Conservation (phyloP, 2,113 vertebrate genomes). For the Ophthalmolycus amberensis region DNA sequence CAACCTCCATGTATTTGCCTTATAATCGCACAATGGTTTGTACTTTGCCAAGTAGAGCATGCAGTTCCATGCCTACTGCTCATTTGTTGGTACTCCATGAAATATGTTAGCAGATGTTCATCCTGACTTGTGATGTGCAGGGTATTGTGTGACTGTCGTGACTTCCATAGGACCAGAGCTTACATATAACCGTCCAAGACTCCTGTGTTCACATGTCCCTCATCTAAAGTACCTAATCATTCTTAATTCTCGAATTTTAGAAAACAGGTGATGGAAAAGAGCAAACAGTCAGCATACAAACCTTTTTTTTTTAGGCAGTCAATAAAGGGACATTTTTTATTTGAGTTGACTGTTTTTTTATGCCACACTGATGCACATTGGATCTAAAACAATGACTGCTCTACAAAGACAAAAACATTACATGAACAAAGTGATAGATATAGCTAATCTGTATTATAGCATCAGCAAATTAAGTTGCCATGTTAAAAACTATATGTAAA, state of each 20-base stretch:
- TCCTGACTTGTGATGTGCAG: constrained; percentile 69
- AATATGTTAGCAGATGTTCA: constrained; percentile 61
- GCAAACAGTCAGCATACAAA: neutral
- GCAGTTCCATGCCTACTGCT: constrained; percentile 82
- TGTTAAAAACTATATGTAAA: no score
- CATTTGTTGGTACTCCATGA: constrained; percentile 72
- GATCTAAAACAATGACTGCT: constrained; percentile 25
- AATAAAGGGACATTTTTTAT: constrained; percentile 33
- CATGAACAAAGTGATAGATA: neutral
- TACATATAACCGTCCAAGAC: neutral
- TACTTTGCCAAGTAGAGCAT: constrained; percentile 86
- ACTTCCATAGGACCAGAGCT: constrained; percentile 36
- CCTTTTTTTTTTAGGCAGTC: neutral
- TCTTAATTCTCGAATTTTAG: neutral
- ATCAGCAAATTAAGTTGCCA: constrained; percentile 8
- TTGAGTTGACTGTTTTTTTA: constrained; percentile 15
- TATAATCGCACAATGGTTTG: constrained; percentile 93
- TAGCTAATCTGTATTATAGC: constrained; percentile 4
- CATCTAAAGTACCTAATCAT: neutral
- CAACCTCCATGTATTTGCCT: constrained; percentile 95
- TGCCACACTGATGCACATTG: constrained; percentile 26
- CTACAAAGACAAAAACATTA: constrained; percentile 3
- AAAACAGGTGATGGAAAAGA: neutral
- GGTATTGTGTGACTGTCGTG: constrained; percentile 61
- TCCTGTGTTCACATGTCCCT: neutral